Conservation (phyloP, 1,140 invertebrate species). For the Drosophila pectinifera region DNA sequence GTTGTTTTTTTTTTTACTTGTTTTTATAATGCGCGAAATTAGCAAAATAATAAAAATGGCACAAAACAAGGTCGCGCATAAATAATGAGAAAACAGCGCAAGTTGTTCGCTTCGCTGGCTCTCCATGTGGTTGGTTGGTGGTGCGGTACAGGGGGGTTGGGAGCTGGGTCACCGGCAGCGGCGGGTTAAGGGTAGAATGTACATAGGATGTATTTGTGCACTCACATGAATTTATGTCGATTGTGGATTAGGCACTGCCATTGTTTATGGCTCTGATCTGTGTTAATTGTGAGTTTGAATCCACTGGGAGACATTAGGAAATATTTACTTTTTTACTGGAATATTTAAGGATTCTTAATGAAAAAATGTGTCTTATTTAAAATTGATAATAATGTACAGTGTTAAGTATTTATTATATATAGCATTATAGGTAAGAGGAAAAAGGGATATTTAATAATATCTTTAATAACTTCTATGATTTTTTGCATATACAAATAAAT, state of each 20-base stretch:
- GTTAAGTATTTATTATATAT: too few relatives aligned
- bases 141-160: conserved; percentile 1
- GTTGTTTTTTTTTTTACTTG: conserved; percentile 32
- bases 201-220: conserved; percentile 56
- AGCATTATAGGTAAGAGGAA: too few relatives aligned
- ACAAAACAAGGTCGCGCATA: conserved; percentile 82
- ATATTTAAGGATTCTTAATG: too few relatives aligned
- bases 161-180: conserved; percentile 18
- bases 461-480: too few relatives aligned
- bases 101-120: conserved; percentile 72
- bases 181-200: conserved; percentile 22
- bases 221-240: conserved; percentile 71
- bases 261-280: conserved; percentile 26
- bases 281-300: conserved; percentile 25
- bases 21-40: conserved; percentile 80
- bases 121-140: conserved; percentile 55
- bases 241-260: conserved; percentile 71
- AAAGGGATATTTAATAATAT: too few relatives aligned
- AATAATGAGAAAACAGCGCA: conserved; percentile 78
- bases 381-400: too few relatives aligned
- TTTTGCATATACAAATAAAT: too few relatives aligned
- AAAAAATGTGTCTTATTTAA: too few relatives aligned
- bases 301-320: not conserved
- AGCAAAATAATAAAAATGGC: conserved; percentile 83
- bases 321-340: too few relatives aligned